Conservation (phyloP, 1,140 invertebrate species). For the Camponotus vicinus region DNA sequence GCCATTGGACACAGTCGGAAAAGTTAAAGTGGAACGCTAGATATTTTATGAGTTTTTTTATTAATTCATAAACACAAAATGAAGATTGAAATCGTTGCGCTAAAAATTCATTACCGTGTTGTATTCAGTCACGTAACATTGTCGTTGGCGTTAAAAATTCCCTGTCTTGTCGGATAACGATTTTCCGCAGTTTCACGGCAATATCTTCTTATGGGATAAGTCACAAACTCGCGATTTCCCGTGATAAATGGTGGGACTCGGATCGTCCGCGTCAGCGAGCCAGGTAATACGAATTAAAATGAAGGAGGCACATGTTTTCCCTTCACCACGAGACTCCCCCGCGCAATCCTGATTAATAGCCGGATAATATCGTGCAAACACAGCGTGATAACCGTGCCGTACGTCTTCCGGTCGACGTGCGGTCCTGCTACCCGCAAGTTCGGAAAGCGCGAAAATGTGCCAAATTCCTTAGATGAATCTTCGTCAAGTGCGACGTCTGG, state of each 20-base stretch:
- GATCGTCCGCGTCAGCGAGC: not conserved
- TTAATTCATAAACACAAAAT: constrained; percentile 42
- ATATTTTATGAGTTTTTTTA: constrained; percentile 21
- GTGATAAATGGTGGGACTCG: constrained; percentile 45
- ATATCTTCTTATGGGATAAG: constrained; percentile 5
- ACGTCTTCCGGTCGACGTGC: constrained; percentile 68
- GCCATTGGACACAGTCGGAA: not conserved
- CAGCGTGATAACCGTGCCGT: constrained; percentile 68
- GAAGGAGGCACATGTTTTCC: constrained; percentile 28
- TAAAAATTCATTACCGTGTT: constrained; percentile 6
- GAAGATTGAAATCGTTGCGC: not conserved
- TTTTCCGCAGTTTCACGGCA: not conserved
- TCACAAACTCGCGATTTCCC: constrained; percentile 34
- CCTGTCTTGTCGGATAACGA: not conserved
- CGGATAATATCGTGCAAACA: constrained; percentile 82
- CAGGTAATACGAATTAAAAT: constrained; percentile 64
- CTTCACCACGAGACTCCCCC: constrained; percentile 1
- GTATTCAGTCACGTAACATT: not conserved
- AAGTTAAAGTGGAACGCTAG: constrained; percentile 8
- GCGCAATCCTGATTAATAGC: constrained; percentile 82
- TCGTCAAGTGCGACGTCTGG: not conserved
- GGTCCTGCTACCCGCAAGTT: not conserved
- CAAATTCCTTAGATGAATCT: constrained; percentile 39
- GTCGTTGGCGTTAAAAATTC: constrained; percentile 5
- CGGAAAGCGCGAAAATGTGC: constrained; percentile 59